A percentile compares a stretch with the other conserved stretches of the same genome.
Evolutionary conservation across 2,888 invertebrate genomes (phyloP).

Genomic region (Vesta saturnalis): DNA sequence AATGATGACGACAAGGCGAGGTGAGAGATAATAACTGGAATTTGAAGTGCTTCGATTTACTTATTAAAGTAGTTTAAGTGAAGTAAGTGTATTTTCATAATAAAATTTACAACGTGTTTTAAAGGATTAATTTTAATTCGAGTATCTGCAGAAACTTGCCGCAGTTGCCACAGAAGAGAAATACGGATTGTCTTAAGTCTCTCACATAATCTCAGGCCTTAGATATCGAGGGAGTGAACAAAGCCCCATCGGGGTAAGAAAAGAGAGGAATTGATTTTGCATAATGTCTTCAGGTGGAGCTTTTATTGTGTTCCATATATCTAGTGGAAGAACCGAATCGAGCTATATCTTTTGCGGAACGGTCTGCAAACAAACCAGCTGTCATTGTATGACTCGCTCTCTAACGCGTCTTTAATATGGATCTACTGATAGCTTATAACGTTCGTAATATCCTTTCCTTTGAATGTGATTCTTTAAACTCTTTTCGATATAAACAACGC

Average conservation of each 20-base stretch:
- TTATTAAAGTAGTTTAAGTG: too few relatives aligned
- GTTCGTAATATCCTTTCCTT: constrained; percentile 25
- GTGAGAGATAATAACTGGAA: too few relatives aligned
- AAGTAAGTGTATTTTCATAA: not conserved
- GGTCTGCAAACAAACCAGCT: constrained; percentile 62
- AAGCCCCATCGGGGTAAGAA: constrained; percentile 51
- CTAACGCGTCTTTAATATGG: constrained; percentile 60
- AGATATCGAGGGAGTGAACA: constrained; percentile 57
- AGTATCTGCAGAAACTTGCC: constrained; percentile 38
- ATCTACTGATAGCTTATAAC: constrained; percentile 49
- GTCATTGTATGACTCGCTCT: constrained; percentile 57
- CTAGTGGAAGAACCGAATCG: constrained; percentile 56
- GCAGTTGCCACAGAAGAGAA: constrained; percentile 44
- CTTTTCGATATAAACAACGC: constrained; percentile 5
- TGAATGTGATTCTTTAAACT: constrained; percentile 13
- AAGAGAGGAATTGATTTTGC: constrained; percentile 64
- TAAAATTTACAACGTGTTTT: constrained; percentile 30
- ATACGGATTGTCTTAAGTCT: constrained; percentile 56
- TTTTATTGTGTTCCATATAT: constrained; percentile 64
- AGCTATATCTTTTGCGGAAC: constrained; percentile 57
- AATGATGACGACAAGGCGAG: not conserved
- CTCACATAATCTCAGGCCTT: constrained; percentile 55
- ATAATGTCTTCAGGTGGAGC: constrained; percentile 65
- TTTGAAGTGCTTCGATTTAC: too few relatives aligned
- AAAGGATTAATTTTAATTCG: constrained; percentile 37